These are phyloP conservation scores for Sphaerophoria taeniata DNA, from an alignment of 2,888 invertebrate species.

Conservation along the genomic window DNA sequence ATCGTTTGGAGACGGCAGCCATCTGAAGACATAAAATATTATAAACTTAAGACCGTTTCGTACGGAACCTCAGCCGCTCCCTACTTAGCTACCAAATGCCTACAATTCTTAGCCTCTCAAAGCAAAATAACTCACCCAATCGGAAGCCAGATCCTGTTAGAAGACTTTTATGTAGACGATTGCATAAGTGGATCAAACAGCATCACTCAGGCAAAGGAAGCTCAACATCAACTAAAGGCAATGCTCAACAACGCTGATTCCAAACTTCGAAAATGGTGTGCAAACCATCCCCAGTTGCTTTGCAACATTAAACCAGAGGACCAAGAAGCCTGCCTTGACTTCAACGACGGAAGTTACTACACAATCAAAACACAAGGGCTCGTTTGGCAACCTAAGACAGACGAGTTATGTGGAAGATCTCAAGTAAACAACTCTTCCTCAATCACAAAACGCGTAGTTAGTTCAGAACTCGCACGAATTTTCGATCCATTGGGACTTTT, in stretches of 20 bases:
- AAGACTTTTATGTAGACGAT: slow-evolving; percentile 47
- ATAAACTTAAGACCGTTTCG: slow-evolving; percentile 4
- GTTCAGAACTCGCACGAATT: too few relatives aligned
- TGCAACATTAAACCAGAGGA: too few relatives aligned
- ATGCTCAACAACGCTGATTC: slow-evolving; percentile 2
- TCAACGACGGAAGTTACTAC: too few relatives aligned
- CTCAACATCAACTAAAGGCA: neutral
- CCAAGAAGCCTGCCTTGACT: too few relatives aligned
- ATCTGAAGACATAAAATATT: slow-evolving; percentile 36
- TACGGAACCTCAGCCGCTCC: neutral
- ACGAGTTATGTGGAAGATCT: too few relatives aligned
- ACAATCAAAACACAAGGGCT: too few relatives aligned
- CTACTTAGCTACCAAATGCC: neutral
- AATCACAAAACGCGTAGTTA: too few relatives aligned
- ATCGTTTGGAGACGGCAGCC: slow-evolving; percentile 49
- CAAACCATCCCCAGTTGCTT: too few relatives aligned
- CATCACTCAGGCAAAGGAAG: neutral
- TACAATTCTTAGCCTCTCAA: neutral
- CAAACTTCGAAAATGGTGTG: slow-evolving; percentile 34
- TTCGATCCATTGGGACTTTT: too few relatives aligned
- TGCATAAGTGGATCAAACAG: slow-evolving; percentile 38
- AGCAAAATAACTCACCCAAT: neutral
- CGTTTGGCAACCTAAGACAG: too few relatives aligned
- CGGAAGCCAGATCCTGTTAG: neutral
- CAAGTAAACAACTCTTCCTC: too few relatives aligned